Base-by-base conservation (phyloP, 2,113 vertebrate species). In the Bubo bubo region DNA sequence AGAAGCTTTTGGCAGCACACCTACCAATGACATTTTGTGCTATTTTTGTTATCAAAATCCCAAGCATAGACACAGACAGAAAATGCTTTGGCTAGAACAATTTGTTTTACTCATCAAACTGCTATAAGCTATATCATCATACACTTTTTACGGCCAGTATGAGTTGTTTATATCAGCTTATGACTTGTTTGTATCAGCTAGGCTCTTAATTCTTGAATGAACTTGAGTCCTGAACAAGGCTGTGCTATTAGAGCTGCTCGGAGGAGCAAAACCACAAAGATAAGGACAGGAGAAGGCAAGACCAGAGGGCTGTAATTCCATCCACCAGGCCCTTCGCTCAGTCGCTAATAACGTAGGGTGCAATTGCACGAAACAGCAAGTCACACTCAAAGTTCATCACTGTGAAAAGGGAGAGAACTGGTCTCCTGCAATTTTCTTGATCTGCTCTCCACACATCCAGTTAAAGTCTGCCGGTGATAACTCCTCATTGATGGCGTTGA, bases 11-110 rank as follows among this genome's bases (percentile, higher is more conserved):
- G 93, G 93, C 92, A 94, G 81, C 63, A 59, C 67, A 90, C 50
- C 39, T 88, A 66, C 71, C 74, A 79, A 30, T 90, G 85, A 95
- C 50, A 88, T 62, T 88, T 59, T 73, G 41, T 79, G 71, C 93
- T 94, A 93, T 94, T 94, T 96, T 88, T 94, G 60, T 91, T 86
- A 93, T 28, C 79, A 68, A 93, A 97, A 88, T 93, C 92, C 67
- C 58, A 68, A 94, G 82, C 0, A 9, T 27, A 24, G 75, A 76
- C 70, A 77, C 30, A 79, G 86, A 77, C 52, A 67, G 50, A 88
- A 90, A 95, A 82, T 15, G 26, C 75, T 92, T 80, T 95, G 88
- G 75, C 85, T 50, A 76, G 85, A 93, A 96, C 74, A 80, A 88
- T 82, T 94, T 94, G 84, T 81, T 88, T 93, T 76, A 79, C 62